Conservation (phyloP, 1,140 invertebrate genomes). For the Drosophila elegans region DNA sequence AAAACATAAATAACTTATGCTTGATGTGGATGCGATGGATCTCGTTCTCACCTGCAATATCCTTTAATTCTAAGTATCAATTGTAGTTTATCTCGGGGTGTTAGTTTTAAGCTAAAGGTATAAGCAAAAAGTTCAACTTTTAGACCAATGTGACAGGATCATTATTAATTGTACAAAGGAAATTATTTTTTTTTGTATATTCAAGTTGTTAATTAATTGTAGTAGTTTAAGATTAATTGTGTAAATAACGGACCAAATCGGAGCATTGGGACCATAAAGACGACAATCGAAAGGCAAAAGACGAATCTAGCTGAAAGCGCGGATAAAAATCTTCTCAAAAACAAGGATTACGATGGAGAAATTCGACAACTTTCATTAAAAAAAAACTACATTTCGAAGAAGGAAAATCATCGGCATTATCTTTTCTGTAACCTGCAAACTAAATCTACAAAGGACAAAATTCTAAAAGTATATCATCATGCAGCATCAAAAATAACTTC, state of each 20-base stretch:
- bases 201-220: conserved; percentile 29
- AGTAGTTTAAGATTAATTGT: conserved; percentile 16
- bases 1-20: background rate
- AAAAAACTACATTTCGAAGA: background rate
- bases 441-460: conserved; percentile 4
- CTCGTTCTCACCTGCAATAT: background rate
- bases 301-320: background rate
- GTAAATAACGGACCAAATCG: background rate
- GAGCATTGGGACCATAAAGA: conserved; percentile 4
- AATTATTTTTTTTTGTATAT: background rate
- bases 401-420: background rate
- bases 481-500: background rate
- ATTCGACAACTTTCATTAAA: background rate
- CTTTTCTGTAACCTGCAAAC: background rate
- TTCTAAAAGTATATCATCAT: background rate
- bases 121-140: conserved; percentile 16
- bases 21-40: conserved; percentile 5
- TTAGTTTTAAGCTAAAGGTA: conserved; percentile 9
- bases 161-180: background rate
- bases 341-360: background rate
- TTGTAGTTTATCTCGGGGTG: background rate
- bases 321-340: background rate
- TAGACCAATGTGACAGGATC: conserved; percentile 2
- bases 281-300: background rate
- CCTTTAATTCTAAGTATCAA: conserved; percentile 24